Conservation (phyloP, 2,113 vertebrate species). For the rabbit (Oryctolagus cuniculus) region mOryCun1.1 NC_091437.1:16788001-16788500, state of each 20-base stretch:
- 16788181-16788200: background rate
- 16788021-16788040: background rate
- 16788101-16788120: background rate
- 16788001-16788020: background rate
- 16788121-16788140: background rate
- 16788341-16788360: background rate
- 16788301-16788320: background rate
- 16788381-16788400: background rate
- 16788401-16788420: no score
- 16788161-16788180: conserved; percentile 12
- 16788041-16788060: background rate
- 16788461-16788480: no score
- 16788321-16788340: background rate
- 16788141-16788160: background rate
- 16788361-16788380: background rate
- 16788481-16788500: no score
- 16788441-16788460: no score
- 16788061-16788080: background rate
- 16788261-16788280: background rate
- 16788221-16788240: background rate
- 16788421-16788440: background rate
- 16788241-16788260: accelerated
- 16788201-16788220: background rate
- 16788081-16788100: background rate
- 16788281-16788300: background rate